phyloP scores from a whole-genome alignment of 1,140 invertebrate species.

The Polypedilum pembai region DNA sequence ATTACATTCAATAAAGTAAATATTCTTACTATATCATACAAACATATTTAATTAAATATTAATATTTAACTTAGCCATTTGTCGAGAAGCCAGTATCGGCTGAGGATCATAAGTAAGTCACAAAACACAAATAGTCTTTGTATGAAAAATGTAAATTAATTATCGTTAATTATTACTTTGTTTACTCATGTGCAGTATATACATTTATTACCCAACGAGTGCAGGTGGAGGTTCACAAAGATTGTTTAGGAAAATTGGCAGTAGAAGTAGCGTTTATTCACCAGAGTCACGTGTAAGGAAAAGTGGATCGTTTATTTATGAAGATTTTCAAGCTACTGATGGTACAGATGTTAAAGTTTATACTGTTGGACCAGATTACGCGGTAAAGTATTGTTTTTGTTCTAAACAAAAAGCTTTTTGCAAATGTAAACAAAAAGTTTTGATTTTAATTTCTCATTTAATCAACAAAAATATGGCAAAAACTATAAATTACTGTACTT shows the following conservation, averaged over 20 bases:
- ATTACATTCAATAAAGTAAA: conserved; percentile 82
- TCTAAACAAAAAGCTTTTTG: too few species aligned
- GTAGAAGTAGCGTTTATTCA: conserved; percentile 95
- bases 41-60: too few species aligned
- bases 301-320: conserved; percentile 98
- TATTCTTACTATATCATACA: too few species aligned
- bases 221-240: conserved; percentile 96
- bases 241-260: conserved; percentile 96
- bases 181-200: conserved; percentile 82
- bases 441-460: too few species aligned
- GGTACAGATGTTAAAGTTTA: conserved; percentile 65
- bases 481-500: too few species aligned
- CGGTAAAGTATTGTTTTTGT: too few species aligned
- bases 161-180: background rate
- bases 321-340: conserved; percentile 99
- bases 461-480: too few species aligned
- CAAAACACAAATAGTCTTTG: background rate
- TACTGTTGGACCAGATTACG: conserved; percentile 88
- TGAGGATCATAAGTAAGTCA: conserved; percentile 8
- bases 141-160: background rate
- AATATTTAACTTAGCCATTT: conserved; percentile 65
- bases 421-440: too few species aligned
- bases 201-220: conserved; percentile 98
- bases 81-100: conserved; percentile 88
- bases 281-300: conserved; percentile 92